Conservation (phyloP, 1,140 invertebrate genomes). For the Nephila pilipes region DNA sequence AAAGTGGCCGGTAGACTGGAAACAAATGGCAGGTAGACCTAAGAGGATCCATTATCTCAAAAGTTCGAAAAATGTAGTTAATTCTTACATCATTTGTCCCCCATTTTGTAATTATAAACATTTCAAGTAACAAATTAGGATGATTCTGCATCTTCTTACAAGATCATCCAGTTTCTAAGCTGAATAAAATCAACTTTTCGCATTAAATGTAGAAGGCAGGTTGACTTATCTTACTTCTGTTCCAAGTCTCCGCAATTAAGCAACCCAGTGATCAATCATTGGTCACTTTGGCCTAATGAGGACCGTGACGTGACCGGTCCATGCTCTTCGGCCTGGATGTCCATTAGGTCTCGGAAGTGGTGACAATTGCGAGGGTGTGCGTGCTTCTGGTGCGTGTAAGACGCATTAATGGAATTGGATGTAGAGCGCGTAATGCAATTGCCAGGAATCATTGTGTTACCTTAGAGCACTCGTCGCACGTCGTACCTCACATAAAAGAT, state of each 20-base stretch:
- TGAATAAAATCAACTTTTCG: no score
- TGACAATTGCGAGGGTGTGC: constrained; percentile 11
- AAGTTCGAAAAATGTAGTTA: no score
- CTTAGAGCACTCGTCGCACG: constrained; percentile 11
- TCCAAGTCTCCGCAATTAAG: neutral
- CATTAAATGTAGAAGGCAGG: neutral
- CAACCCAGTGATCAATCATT: constrained; percentile 39
- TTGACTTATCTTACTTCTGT: neutral
- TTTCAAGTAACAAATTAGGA: no score
- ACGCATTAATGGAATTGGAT: constrained; percentile 48
- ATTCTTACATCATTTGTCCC: no score
- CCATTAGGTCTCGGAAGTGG: constrained; percentile 47
- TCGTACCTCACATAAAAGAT: neutral
- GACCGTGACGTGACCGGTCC: constrained; percentile 5
- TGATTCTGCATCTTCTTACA: no score
- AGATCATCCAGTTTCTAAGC: no score
- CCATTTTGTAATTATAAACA: no score
- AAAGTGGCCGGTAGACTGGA: no score
- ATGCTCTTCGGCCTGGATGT: constrained; percentile 25
- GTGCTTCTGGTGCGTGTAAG: neutral
- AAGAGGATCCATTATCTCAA: no score
- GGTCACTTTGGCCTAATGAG: constrained; percentile 50
- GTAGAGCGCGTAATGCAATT: constrained; percentile 42
- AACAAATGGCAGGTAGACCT: no score
- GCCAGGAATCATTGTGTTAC: constrained; percentile 46